Evolutionary conservation across 2,113 vertebrate genomes (phyloP).

Genomic region (Malurus elegans): DNA sequence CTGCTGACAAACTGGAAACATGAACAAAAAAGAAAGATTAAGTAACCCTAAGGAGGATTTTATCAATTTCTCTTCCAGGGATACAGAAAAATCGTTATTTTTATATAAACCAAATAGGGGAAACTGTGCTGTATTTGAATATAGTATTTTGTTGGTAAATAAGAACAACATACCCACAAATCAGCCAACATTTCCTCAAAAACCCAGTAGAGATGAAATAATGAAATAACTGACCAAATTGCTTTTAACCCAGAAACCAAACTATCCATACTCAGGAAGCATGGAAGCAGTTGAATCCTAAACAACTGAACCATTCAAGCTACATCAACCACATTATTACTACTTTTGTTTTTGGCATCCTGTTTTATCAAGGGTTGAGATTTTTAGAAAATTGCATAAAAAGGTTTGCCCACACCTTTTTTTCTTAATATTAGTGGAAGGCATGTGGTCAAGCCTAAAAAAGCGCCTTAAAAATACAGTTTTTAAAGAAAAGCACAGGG

Average conservation of each 20-base stretch:
- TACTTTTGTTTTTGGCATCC: neutral
- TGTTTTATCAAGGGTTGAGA: neutral
- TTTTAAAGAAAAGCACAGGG: neutral
- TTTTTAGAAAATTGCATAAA: neutral
- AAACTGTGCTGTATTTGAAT: neutral
- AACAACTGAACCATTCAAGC: neutral
- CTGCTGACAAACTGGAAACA: conserved; percentile 17
- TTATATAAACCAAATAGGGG: neutral
- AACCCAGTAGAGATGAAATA: conserved; percentile 19
- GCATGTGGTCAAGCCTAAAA: neutral
- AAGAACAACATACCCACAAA: conserved; percentile 28
- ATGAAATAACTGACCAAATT: conserved; percentile 31
- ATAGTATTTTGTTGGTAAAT: conserved; percentile 26
- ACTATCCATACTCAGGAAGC: neutral
- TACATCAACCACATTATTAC: neutral
- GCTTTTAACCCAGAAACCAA: conserved; percentile 6
- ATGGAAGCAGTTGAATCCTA: conserved; percentile 11
- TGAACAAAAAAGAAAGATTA: neutral
- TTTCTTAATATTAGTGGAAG: neutral
- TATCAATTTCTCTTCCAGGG: neutral
- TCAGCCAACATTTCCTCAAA: conserved; percentile 37
- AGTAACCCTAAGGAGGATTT: neutral
- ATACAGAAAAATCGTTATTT: neutral
- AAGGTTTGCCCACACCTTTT: neutral
- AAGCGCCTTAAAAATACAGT: neutral